Base-by-base conservation (phyloP, 1,140 invertebrate species). In the Bombus superbus region DNA sequence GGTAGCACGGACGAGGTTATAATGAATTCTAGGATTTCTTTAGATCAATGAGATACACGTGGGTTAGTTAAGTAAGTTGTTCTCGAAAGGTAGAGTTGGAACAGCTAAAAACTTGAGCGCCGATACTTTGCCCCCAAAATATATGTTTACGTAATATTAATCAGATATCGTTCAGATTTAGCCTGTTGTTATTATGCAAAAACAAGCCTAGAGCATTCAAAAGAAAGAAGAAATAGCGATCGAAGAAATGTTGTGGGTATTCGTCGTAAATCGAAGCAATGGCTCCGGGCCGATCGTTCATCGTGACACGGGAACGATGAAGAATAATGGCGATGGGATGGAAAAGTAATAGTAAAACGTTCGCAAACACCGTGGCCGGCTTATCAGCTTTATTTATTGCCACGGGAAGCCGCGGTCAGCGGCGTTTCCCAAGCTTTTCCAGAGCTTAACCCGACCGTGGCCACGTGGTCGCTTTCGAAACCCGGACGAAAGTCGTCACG, bases 361-460 rank as follows among this genome's bases (percentile, higher is more conserved):
- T 92, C 86, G 89, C 91, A 91, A 93, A 92, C 92, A 92, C 85
- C 83, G 74, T 86, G 89, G 83, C 75, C 87, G 83, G 91, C 92
- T 93, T 92, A 93, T 93, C 92, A 91, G 86, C 78, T 92, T 92
- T 93, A 93, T 93, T 93, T 92, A 93, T 92, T 92, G 91, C 92
- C 72, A 90, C 88, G 88, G 88, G 77, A 87, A 91, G 86, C 88
- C 75, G 86, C 78, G 85, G 86, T 81, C 86, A 87, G 88, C 88
- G 87, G 71, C 86, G 89, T 83, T 92, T 89, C 85, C 87, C 83
- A 78, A 86, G 86, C 85, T 92, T 89, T 88, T 74, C 81, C 69
- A 78, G 57, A 90, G 83, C 80, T 90, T 87, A 89, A 89, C 88
- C 76, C 68, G 80, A 78, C 71, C 74, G 25, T 66, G 68, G 32